phyloP scores from a whole-genome alignment of 2,113 vertebrate species.

The Smithornis capensis region DNA sequence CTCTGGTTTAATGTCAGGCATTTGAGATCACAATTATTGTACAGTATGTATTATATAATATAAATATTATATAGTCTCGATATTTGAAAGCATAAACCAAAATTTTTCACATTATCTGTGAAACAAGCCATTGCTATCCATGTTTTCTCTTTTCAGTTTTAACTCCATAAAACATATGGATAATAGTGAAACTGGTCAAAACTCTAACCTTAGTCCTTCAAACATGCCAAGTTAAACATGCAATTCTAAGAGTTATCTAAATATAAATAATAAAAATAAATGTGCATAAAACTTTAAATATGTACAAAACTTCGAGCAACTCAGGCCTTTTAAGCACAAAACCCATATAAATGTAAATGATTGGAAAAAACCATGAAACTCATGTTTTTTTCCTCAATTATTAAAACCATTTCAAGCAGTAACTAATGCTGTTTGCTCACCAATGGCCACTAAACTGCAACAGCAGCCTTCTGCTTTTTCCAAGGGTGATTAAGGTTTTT shows the following conservation, averaged over 20 bases:
- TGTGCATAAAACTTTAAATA: not conserved
- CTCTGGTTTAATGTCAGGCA: not conserved
- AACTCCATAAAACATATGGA: not conserved
- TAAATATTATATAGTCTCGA: not conserved
- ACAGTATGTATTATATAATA: not conserved
- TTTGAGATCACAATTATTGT: not conserved
- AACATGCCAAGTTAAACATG: not conserved
- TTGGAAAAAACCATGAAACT: rapidly evolving
- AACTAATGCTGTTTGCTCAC: not conserved
- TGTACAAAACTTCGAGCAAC: not conserved
- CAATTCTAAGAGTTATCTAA: not conserved
- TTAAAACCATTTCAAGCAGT: not conserved
- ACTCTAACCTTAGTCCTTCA: not conserved
- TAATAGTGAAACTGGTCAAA: not conserved
- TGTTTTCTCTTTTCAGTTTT: not conserved
- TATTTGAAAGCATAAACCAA: not conserved
- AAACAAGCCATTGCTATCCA: not conserved
- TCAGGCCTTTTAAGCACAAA: not conserved
- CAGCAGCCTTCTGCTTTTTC: constrained; percentile 29
- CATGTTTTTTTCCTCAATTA: not conserved
- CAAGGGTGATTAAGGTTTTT: constrained; percentile 42
- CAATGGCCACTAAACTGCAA: not conserved
- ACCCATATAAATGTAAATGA: not conserved
- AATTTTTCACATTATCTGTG: not conserved
- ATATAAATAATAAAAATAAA: not conserved